phyloP scores from a whole-genome alignment of 1,140 invertebrate genomes.

The Bathynomus jamesi region DNA sequence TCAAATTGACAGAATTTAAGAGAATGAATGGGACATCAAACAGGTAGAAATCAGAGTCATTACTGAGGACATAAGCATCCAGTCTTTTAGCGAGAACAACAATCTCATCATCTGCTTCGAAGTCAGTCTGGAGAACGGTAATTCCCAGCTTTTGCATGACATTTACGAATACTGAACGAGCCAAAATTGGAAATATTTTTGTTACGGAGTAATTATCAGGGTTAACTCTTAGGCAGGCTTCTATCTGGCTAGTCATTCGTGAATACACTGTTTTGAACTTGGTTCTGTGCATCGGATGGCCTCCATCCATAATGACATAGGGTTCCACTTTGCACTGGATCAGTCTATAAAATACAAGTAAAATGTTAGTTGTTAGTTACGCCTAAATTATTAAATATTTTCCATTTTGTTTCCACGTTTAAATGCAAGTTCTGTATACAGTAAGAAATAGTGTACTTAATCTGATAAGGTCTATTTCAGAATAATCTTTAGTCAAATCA shows the following conservation, averaged over 20 bases:
- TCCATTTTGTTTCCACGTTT: no score
- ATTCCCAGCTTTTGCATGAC: constrained; percentile 16
- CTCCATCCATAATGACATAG: constrained; percentile 31
- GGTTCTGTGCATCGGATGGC: constrained; percentile 21
- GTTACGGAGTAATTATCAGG: constrained; percentile 9
- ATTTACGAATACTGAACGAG: constrained; percentile 23
- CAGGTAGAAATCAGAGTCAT: constrained; percentile 32
- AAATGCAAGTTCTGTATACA: no score
- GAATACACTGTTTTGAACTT: constrained; percentile 20
- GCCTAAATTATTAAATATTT: no score
- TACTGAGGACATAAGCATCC: constrained; percentile 20
- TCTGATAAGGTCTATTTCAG: no score
- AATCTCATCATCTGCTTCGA: constrained; percentile 33
- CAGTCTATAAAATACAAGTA: constrained; percentile 9
- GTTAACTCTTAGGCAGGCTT: constrained; percentile 5
- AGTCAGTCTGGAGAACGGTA: constrained; percentile 25
- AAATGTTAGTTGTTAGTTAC: no score
- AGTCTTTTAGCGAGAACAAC: constrained; percentile 22
- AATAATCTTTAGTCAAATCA: no score
- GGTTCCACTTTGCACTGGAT: constrained; percentile 16
- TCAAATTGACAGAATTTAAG: constrained; percentile 7
- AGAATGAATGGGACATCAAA: constrained; percentile 14
- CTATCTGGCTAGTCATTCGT: constrained; percentile 18
- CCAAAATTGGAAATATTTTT: constrained; percentile 28
- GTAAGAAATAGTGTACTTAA: no score